phyloP scores from a whole-genome alignment of 2,888 invertebrate species.

The Parapristionchus giblindavisi region DNA sequence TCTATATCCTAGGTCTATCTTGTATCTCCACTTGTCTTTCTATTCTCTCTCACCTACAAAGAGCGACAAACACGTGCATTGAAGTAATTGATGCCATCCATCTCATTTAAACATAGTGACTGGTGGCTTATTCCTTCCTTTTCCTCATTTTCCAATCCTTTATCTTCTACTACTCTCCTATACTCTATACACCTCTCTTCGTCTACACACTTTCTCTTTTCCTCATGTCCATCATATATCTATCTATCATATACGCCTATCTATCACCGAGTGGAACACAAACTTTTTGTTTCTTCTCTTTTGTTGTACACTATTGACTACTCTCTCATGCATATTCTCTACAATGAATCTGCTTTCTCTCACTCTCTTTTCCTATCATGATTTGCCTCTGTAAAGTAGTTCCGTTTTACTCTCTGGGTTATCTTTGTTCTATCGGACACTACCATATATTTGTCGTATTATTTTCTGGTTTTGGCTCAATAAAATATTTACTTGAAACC shows the following conservation, averaged over 20 bases:
- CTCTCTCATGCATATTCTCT: slow-evolving; percentile 25
- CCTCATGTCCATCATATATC: not conserved
- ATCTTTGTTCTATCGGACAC: not conserved
- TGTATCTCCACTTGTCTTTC: not conserved
- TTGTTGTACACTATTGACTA: not conserved
- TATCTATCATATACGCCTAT: no score
- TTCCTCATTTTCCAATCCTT: slow-evolving; percentile 1
- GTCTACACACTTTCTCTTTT: not conserved
- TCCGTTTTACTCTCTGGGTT: slow-evolving; percentile 2
- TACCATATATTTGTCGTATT: slow-evolving; percentile 9
- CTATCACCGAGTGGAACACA: no score
- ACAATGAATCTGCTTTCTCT: slow-evolving; percentile 4
- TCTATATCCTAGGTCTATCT: not conserved
- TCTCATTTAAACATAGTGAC: no score
- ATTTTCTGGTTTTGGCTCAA: slow-evolving; percentile 3
- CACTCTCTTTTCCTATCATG: not conserved
- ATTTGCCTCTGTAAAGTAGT: no score
- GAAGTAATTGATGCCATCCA: slow-evolving; percentile 34
- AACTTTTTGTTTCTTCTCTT: not conserved
- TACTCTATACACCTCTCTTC: not conserved
- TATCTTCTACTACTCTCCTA: not conserved
- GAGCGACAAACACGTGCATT: slow-evolving; percentile 21
- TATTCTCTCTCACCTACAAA: not conserved
- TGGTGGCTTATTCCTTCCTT: not conserved
- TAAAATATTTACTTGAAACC: not conserved